Evolutionary conservation across 2,113 vertebrate genomes (phyloP).

Genomic region (Actenoides hombroni): DNA sequence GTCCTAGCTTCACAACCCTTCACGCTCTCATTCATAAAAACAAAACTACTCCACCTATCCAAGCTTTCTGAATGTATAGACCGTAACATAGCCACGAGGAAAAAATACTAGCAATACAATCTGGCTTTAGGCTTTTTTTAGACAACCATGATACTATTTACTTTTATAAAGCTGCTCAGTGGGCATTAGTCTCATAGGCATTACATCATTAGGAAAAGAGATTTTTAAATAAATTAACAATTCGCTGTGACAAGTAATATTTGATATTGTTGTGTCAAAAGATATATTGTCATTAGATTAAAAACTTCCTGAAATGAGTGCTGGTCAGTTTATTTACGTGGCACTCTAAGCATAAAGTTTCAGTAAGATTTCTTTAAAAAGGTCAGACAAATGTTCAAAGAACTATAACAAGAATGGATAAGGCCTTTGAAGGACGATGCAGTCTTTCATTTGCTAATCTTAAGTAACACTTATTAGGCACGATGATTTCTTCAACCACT

Average conservation of each 20-base stretch:
- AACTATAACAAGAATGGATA: conserved; percentile 48
- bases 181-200: background rate
- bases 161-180: background rate
- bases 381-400: conserved; percentile 30
- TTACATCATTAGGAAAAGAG: background rate
- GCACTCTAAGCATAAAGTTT: background rate
- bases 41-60: background rate
- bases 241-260: background rate
- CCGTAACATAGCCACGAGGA: background rate
- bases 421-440: conserved; percentile 27
- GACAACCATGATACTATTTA: background rate
- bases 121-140: background rate
- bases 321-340: background rate
- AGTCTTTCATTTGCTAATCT: conserved; percentile 59
- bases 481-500: conserved; percentile 24
- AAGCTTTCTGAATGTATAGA: background rate
- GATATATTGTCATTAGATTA: background rate
- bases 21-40: background rate
- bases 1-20: background rate
- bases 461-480: conserved; percentile 27
- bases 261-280: background rate
- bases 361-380: background rate
- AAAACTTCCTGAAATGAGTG: background rate
- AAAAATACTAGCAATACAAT: background rate
- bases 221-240: background rate